A percentile compares a stretch with the other conserved stretches of the same genome.
Conservation (phyloP, 2,113 vertebrate genomes). For the Gopherus flavomarginatus region DNA sequence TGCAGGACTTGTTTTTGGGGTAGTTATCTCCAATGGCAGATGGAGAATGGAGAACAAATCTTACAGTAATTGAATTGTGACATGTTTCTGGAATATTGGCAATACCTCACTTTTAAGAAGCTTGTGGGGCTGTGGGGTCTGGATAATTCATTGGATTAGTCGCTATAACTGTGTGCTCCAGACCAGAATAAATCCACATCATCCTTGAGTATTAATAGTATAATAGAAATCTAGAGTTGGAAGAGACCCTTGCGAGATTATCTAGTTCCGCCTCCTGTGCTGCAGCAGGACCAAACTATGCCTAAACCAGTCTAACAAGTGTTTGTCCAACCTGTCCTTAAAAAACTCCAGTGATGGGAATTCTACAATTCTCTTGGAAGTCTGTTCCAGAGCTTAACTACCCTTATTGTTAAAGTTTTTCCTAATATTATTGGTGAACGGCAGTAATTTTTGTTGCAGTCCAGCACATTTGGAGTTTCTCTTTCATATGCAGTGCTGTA, state of each 20-base stretch:
- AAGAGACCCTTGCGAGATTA: neutral
- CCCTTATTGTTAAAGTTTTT: neutral
- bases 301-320: neutral
- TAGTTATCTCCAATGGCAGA: neutral
- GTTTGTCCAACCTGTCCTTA: neutral
- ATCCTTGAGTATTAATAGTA: neutral
- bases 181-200: neutral
- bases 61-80: neutral
- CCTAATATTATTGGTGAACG: neutral
- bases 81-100: neutral
- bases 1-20: neutral
- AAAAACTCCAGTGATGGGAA: neutral
- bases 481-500: neutral
- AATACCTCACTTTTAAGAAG: neutral
- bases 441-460: neutral
- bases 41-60: neutral
- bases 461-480: neutral
- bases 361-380: neutral
- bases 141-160: neutral
- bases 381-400: neutral
- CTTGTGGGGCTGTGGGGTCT: neutral
- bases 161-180: neutral
- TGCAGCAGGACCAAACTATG: neutral
- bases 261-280: neutral
- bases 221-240: neutral